Evolutionary conservation across 2,888 invertebrate genomes (phyloP), one percentile per base, ranked within the genome.

Genomic region (Aplocera efformata): DNA sequence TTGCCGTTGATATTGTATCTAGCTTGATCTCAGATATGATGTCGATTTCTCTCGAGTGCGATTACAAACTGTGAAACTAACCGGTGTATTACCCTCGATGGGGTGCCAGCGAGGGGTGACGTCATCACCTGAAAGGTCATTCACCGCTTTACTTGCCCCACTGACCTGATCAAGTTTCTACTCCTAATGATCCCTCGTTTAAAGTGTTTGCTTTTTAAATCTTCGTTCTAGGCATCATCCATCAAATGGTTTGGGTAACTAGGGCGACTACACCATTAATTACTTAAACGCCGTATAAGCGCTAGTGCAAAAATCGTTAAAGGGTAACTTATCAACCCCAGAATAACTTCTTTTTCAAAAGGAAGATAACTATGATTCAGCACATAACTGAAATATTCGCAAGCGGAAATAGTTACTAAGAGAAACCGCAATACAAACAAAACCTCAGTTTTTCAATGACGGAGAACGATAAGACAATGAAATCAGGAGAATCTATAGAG

Each of bases 101-200:
- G 50, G 46, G 24, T 28, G 42, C 47, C 13, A 37, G 38, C 32
- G 30, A 47, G 46, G 47, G 51, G 44, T 50, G 53, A 54, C 55
- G 58, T 58, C 59, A 55, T 44, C 48, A 32, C 25, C 20, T 31
- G 13, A 42, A 39, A 49, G 56, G 47, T 56, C 50, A 46, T 51
- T 51, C 48, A 53, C 48, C 42, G 45, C 22, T 44, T 45, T 51
- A 48, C 51, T 43, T 51, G 54, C 47, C 56, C 56, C 48, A 58
- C 49, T 58, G 53, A 58, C 58, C 56, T 41, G 37, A 38, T 38
- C 50, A 53, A 51, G 37, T 42, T 23, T 8, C 29, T 39, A 29
- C 27, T 32, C 34, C 27, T 28, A 42, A 40, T 42, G 45, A 40
- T 38, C 34, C 24, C 35, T 35, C 36, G 33, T 46, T 35, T 28